Base-by-base conservation (phyloP, 1,140 invertebrate species). In the Mylabris phalerata region DNA sequence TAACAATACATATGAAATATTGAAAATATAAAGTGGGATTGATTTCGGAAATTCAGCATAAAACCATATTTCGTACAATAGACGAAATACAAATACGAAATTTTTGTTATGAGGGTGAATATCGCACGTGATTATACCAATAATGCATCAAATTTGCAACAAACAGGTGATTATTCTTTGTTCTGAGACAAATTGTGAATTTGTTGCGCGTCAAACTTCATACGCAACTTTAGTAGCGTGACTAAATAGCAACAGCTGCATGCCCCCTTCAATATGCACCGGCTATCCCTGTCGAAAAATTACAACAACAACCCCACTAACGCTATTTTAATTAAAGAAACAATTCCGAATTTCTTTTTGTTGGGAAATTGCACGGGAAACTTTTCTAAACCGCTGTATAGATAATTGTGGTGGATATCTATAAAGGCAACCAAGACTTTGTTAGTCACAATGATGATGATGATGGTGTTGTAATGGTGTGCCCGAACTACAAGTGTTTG, bases 81-180 rank as follows among this genome's bases (percentile, higher is more conserved):
- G 32, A 32, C 1, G 7, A 32, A 32, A 32, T 32, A 32, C 27
- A 32, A n/a, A n/a, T 32, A 32, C 27, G 1, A 32, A 4, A 32
- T 32, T 32, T 32, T 32, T 32, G 3, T 32, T 1, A 32, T 32
- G 32, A 7, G 32, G 32, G 32, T 32, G 32, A 32, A 32, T 32
- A 32, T 7, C 3, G 32, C 32, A 32, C 7, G 32, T 32, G 32
- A 32, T 32, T 7, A 7, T 32, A 32, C 32, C 32, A 32, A 32
- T 32, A 32, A 32, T 32, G 32, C 32, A 32, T 7, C 39, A 48
- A 39, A 55, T 47, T 57, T 64, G 59, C 62, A 61, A 19, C 62
- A 64, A 64, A 64, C 63, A 64, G 63, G 63, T 64, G 63, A 64
- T 64, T 62, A 62, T 59, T 57, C 57, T 64, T 64, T 64, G 63